Percentiles rank a stretch among this genome's conserved stretches.
These are phyloP conservation scores for Limonius californicus DNA, from an alignment of 1,140 invertebrate genomes.

Conservation along the genomic window DNA sequence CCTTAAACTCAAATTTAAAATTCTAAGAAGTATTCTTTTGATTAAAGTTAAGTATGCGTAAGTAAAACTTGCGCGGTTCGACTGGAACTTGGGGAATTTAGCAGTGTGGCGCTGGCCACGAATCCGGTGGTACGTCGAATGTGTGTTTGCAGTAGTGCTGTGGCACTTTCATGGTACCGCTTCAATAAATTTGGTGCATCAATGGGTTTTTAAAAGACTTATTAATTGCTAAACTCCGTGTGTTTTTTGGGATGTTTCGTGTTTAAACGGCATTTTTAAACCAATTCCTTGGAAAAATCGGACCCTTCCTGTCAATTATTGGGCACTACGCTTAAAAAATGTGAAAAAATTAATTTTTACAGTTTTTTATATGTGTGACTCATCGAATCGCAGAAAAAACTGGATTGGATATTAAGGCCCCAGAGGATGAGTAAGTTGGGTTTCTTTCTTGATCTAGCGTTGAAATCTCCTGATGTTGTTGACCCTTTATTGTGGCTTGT, in stretches of 20 bases:
- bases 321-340: no score
- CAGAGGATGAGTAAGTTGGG: not conserved
- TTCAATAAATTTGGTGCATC: not conserved
- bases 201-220: not conserved
- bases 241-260: no score
- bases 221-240: no score
- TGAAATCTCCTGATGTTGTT: not conserved
- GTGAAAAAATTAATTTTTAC: not conserved
- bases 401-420: not conserved
- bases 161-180: constrained; percentile 1
- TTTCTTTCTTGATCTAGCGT: constrained; percentile 8
- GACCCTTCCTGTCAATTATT: no score
- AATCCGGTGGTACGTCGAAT: not conserved
- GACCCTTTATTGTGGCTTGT: not conserved
- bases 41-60: not conserved
- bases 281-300: no score
- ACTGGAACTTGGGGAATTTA: not conserved
- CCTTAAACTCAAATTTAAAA: no score
- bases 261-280: no score
- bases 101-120: not conserved
- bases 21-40: not conserved
- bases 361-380: not conserved
- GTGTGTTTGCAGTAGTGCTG: not conserved
- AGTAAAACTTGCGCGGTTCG: not conserved
- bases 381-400: not conserved